A percentile compares a stretch with the other conserved stretches of the same genome.
Conservation (phyloP, 2,797 vertebrate genomes). For the Hoplostethus mediterraneus region DNA sequence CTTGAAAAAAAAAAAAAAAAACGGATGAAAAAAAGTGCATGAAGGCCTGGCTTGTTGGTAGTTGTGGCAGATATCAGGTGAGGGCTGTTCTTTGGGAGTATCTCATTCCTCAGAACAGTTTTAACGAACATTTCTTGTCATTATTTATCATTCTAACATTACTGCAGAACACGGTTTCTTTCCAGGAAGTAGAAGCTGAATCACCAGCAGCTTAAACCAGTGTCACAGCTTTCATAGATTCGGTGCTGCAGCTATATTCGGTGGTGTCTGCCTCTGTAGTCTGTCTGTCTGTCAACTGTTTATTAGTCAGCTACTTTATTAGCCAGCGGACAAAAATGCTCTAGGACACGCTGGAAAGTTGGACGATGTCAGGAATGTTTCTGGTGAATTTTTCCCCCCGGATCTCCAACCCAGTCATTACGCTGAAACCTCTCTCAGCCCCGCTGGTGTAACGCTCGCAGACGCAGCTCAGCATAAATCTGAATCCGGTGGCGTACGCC, state of each 20-base stretch:
- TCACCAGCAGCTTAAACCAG: constrained; percentile 51
- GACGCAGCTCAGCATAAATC: background rate
- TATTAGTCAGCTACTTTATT: constrained; percentile 76
- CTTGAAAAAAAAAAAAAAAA: too few species aligned
- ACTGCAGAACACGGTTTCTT: constrained; percentile 40
- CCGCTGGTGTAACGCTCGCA: constrained; percentile 24
- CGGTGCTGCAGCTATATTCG: constrained; percentile 54
- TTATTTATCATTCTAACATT: background rate
- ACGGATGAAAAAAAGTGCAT: too few species aligned
- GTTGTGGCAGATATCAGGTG: too few species aligned
- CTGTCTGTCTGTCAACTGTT: constrained; percentile 65
- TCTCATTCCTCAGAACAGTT: background rate
- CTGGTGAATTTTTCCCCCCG: constrained; percentile 55
- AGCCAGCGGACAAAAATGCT: constrained; percentile 64
- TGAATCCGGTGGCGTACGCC: background rate
- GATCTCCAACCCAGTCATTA: constrained; percentile 66
- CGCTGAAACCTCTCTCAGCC: constrained; percentile 35
- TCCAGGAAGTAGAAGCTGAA: constrained; percentile 66
- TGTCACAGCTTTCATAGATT: constrained; percentile 33
- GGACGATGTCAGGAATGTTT: constrained; percentile 59
- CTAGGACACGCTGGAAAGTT: constrained; percentile 61
- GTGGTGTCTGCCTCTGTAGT: constrained; percentile 41
- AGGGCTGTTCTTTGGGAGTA: too few species aligned
- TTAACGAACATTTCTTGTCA: background rate
- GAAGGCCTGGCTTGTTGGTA: too few species aligned